Evolutionary conservation across 2,113 vertebrate species (phyloP).

Genomic region (Oenanthe oenanthe): DNA sequence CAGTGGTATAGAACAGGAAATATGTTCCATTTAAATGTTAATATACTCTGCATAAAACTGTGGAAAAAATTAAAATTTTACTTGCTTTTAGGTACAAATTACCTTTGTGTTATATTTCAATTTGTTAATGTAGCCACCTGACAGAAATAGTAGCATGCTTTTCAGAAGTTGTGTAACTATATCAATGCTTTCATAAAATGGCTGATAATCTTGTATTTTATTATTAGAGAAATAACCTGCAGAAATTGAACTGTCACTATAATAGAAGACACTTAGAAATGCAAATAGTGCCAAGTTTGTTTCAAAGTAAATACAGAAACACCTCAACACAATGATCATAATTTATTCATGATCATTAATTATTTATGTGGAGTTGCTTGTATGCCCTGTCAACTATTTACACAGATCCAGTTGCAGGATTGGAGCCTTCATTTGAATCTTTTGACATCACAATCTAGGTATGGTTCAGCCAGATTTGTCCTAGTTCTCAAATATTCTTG

Average conservation of each 20-base stretch:
- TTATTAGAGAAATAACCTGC: neutral
- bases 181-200: neutral
- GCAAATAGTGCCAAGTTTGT: neutral
- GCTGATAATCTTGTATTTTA: neutral
- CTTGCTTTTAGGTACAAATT: neutral
- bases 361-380: constrained; percentile 25
- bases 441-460: constrained; percentile 37
- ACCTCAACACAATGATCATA: neutral
- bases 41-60: neutral
- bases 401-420: constrained; percentile 54
- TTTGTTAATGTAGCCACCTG: neutral
- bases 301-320: neutral
- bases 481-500: neutral
- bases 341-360: constrained; percentile 31
- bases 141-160: neutral
- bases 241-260: neutral
- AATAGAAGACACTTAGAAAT: neutral
- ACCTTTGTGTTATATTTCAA: neutral
- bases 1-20: neutral
- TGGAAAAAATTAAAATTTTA: neutral
- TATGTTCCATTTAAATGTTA: neutral
- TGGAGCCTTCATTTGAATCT: constrained; percentile 59
- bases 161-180: neutral
- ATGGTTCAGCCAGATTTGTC: constrained; percentile 16
- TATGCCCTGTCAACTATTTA: constrained; percentile 39